These are phyloP conservation scores for Arizona elegans DNA, from an alignment of 2,113 vertebrate species.

Conservation along the genomic window DNA sequence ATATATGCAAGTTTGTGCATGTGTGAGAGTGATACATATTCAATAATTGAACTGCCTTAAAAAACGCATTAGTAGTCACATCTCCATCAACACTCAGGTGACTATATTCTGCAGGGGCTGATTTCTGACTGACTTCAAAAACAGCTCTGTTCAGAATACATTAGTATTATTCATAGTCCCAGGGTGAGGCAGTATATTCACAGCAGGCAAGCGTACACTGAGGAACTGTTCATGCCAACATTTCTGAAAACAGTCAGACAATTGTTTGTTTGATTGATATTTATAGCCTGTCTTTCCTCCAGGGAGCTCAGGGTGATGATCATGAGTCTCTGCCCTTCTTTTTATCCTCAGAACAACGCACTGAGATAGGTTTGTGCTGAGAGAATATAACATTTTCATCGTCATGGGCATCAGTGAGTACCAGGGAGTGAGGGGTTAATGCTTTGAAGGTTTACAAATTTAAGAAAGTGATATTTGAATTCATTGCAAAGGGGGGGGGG, in stretches of 20 bases:
- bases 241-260: background rate
- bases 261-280: background rate
- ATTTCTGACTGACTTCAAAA: background rate
- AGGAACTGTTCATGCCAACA: background rate
- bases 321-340: background rate
- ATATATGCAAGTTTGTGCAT: background rate
- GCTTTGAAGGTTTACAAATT: background rate
- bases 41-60: background rate
- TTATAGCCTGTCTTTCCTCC: background rate
- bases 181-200: background rate
- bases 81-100: background rate
- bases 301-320: background rate
- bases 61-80: background rate
- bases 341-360: background rate
- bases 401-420: background rate
- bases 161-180: background rate
- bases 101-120: background rate
- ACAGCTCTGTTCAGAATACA: background rate
- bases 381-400: background rate
- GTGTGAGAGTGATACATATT: background rate
- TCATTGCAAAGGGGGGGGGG: too few species aligned
- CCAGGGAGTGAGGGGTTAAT: background rate
- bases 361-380: background rate
- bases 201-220: background rate
- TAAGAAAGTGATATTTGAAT: background rate